Base-by-base conservation (phyloP, 1,140 invertebrate species). In the Monochamus saltuarius region DNA sequence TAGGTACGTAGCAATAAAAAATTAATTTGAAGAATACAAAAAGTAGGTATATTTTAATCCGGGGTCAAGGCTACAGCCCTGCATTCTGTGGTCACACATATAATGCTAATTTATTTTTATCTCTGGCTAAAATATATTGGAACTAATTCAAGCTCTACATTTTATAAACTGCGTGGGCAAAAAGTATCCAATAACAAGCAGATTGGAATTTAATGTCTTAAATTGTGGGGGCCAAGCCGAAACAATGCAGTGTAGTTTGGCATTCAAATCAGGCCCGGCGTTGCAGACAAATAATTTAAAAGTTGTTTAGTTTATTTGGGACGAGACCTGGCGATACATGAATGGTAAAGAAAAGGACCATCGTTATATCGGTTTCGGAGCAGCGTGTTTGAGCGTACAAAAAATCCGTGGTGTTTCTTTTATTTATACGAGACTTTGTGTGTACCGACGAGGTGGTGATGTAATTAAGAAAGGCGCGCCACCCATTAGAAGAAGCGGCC, bases 391-490 rank as follows among this genome's bases (percentile, higher is more conserved):
- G 51, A 62, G 43, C 42, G 22, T 29, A 45, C 56, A 68, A 62
- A 50, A 47, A 47, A 47, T 16, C 49, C 47, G 40, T 66, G 61
- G 63, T 69, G 69, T 72, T 72, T 70, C 68, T 69, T 69, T 72
- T 69, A 72, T 69, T 72, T 69, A 71, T 70, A 52, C 50, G 56
- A 37, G 45, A 61, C 68, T 73, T 73, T 73, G 70, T 69, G 61
- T 70, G 70, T 72, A 64, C 72, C 72, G 72, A 19, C 53, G 11
- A 56, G 53, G 70, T 73, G 72, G 63, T 72, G 72, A 70, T 70
- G 70, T 72, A 73, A 73, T 73, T 73, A 73, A 67, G 61, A 58
- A 65, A 70, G 67, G 67, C 70, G 59, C 65, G 70, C 70, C 72
- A 74, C 70, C 72, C 70, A 74, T 74, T 72, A 72, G 64, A 69